Evolutionary conservation across 2,113 vertebrate genomes (phyloP), one percentile per base, ranked within the genome.

Genomic region (Deroptyus accipitrinus): DNA sequence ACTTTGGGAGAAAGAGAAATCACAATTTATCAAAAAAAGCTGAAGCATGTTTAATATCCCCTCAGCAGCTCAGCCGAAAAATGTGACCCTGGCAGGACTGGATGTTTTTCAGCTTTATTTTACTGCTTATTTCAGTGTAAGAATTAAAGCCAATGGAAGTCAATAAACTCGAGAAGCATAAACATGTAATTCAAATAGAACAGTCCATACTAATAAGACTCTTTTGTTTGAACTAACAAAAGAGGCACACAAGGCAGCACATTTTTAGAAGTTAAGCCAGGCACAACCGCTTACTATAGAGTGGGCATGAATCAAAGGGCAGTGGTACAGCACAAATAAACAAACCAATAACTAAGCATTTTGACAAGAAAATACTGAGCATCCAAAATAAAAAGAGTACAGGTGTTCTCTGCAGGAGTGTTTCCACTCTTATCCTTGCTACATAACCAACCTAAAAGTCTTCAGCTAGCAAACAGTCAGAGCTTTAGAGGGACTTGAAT

Each of bases 401-500:
- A 76, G 48, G 62, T 46, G 59, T 48, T 95, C 49, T 76, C 80
- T 75, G 66, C 30, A 93, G 87, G 95, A 97, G 33, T 42, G 52
- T 83, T 72, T 76, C 84, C 44, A 24, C 46, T 96, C 68, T 84
- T 78, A 75, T 79, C 39, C 74, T 52, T 85, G 39, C 92, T 92
- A 55, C 31, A 20, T 92, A 86, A 88, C 87, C 86, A 95, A 92
- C 92, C 80, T 86, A 95, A 97, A 92, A 82, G 13, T 94, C 95
- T 95, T 95, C 96, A 96, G 93, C 89, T 84, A 95, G 77, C 84
- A 92, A 97, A 96, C 55, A 94, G 75, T 68, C 94, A 95, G 86
- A 92, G 91, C 93, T 96, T 97, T 97, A 96, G 75, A 92, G 67
- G 83, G 94, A 92, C 92, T 96, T 95, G 69, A 67, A 67, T 95